These are phyloP conservation scores for Drosophila aff. DNA, from an alignment of 1,140 invertebrate species.

Conservation along the genomic window DNA sequence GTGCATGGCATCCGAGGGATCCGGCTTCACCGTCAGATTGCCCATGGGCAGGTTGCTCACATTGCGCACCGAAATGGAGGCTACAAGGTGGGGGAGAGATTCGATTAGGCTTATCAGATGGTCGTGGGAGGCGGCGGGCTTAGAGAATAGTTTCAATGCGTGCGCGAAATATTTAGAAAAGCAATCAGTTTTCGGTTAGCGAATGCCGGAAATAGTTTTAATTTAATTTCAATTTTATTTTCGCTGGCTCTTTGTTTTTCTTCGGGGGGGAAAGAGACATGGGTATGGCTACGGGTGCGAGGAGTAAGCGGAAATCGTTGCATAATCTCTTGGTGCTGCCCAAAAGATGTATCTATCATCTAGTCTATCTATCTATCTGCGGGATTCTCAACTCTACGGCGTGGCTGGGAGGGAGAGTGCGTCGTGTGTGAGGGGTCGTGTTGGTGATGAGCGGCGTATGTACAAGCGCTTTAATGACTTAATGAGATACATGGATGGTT, in stretches of 20 bases:
- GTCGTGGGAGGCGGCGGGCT: constrained; percentile 4
- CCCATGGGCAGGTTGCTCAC: constrained; percentile 81
- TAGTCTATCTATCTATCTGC: constrained; percentile 18
- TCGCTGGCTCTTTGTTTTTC: not conserved
- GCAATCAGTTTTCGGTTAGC: constrained; percentile 55
- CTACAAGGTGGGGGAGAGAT: constrained; percentile 50
- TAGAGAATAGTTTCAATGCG: constrained; percentile 68
- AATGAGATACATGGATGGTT: constrained; percentile 52
- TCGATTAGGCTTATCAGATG: constrained; percentile 10
- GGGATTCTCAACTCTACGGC: constrained; percentile 44
- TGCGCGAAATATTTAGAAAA: constrained; percentile 70
- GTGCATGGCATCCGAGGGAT: constrained; percentile 71
- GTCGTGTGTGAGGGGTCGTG: constrained; percentile 19
- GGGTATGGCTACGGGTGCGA: constrained; percentile 5
- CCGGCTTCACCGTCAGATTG: constrained; percentile 82
- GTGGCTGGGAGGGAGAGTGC: constrained; percentile 31
- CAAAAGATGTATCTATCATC: constrained; percentile 28
- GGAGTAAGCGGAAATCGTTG: constrained; percentile 8
- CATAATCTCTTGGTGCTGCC: constrained; percentile 21
- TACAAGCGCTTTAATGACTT: constrained; percentile 78
- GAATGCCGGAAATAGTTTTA: constrained; percentile 22
- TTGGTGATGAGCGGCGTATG: constrained; percentile 48
- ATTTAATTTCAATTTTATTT: constrained; percentile 20
- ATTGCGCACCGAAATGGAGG: constrained; percentile 84
- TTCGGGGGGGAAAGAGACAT: not conserved